Base-by-base conservation (phyloP, 1,140 invertebrate species). In the Catajapyx aquilonaris region DNA sequence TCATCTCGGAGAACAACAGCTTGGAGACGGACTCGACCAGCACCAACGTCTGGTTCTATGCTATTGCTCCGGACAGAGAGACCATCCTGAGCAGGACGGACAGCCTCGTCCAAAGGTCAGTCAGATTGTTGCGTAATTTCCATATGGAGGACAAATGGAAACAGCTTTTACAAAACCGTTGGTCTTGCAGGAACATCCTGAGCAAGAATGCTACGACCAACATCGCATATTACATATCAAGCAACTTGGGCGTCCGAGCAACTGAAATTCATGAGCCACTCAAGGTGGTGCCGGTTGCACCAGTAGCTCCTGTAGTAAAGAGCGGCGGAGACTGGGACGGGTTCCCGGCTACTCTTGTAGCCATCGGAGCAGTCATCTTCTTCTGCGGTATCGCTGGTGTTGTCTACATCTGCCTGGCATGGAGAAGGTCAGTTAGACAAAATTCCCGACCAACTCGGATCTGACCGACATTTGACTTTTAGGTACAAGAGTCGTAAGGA, bases 331-430 rank as follows among this genome's bases (percentile, higher is more conserved):
- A 71, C 16, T 73, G 66, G 45, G 74, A 74, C 41, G 76, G 81
- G 3, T 80, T 86, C 47, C 84, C 83, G 5, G 81, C 83, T 35
- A 83, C 81, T 4, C 61, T 91, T 4, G 79, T 93, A 34, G 70
- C 81, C 16, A 72, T 91, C 15, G 85, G 83, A 1, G 75, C 73
- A 23, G 68, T 91, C 13, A 88, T 93, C 37, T 68, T 90, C 13
- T 64, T 91, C 3, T 65, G 88, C 16, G 81, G 81, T 2, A 65
- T 79, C 11, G 73, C 78, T 36, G 84, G 81, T 10, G 88, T 88
- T 23, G 72, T 87, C 20, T 87, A 90, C 50, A 85, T 91, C 20
- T 87, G 86, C 51, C 71, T 86, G 30, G 84, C 83, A 1, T 90
- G 85, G 83, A 81, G 81, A 37, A 83, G 78, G 81, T 85, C 56